These are phyloP conservation scores for Saccopteryx bilineata DNA, from an alignment of 2,113 vertebrate genomes.

Conservation along the genomic window DNA sequence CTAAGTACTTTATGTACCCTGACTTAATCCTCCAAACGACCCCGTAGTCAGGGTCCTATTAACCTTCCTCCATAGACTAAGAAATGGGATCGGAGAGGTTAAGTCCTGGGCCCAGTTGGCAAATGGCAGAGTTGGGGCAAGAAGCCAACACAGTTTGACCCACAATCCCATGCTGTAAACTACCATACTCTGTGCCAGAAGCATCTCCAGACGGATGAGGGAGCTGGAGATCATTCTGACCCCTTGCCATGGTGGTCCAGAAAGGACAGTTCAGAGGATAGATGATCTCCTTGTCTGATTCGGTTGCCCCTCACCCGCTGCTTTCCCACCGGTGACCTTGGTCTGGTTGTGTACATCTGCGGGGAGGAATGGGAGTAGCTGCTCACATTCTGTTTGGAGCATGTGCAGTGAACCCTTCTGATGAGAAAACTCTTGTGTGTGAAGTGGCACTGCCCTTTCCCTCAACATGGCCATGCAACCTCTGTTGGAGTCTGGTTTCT, in stretches of 20 bases:
- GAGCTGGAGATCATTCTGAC: background rate
- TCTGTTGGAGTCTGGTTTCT: background rate
- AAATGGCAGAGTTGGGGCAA: background rate
- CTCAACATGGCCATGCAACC: rapidly evolving
- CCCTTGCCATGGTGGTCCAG: background rate
- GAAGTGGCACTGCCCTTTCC: background rate
- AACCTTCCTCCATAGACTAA: background rate
- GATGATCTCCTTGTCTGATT: background rate
- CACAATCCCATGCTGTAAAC: background rate
- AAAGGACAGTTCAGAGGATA: background rate
- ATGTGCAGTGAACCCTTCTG: background rate
- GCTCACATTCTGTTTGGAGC: background rate
- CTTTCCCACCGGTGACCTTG: background rate
- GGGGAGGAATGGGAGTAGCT: background rate
- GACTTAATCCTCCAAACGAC: background rate
- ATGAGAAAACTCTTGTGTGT: background rate
- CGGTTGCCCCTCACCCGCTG: no score
- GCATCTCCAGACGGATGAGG: background rate
- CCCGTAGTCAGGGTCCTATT: background rate
- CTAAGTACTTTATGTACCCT: background rate
- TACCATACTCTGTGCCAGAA: background rate
- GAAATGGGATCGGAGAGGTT: background rate
- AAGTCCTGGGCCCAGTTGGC: background rate
- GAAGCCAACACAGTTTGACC: background rate
- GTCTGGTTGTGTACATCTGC: background rate